Evolutionary conservation across 2,888 invertebrate genomes (phyloP), one percentile per base, ranked within the genome.

Genomic region (Onchidella celtica): DNA sequence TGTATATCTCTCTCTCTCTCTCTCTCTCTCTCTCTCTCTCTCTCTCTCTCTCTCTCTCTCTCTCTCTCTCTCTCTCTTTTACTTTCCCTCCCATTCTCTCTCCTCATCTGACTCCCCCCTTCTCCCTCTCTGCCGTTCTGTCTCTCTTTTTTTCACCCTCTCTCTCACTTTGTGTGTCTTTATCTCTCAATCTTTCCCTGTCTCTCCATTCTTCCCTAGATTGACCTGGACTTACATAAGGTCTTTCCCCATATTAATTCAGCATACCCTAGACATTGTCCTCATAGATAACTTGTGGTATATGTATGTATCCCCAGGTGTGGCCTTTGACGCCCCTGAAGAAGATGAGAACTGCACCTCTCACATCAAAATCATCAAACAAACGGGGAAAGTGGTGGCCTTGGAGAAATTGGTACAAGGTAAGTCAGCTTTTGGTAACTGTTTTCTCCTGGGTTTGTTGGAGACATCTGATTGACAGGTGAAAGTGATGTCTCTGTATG

Each of bases 361-460:
- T 80, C 66, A 83, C 32, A 89, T 91, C 29, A 83, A 83, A 83
- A 95, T 99, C 90, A 95, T 99, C 90, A 98, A 97, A 94, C 96
- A 96, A 93, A 96, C 96, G 86, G 99, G 99, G 89, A 99, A 99
- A 95, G 99, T 99, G 75, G 96, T 96, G 90, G 96, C 96, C 9
- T 95, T 99, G 38, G 97, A 98, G 93, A 97, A 98, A 91, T 96
- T 97, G 92, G 96, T 99, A 88, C 95, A 96, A 90, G 95, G 95
- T 90, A 81, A 83, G 87, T 65, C 27, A 66, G 24, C n/a, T n/a
- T n/a, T n/a, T n/a, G n/a, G n/a, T n/a, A n/a, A n/a, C n/a, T n/a
- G n/a, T 63, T 17, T 9, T 55, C 55, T 55, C 11, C 55, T 55
- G 9, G 9, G 9, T 55, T 55, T 55, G 55, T 55, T 9, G 9